A percentile compares a stretch with the other conserved stretches of the same genome.
Evolutionary conservation across 1,140 invertebrate species (phyloP).

Genomic region (Dermatophagoides farinae): DNA sequence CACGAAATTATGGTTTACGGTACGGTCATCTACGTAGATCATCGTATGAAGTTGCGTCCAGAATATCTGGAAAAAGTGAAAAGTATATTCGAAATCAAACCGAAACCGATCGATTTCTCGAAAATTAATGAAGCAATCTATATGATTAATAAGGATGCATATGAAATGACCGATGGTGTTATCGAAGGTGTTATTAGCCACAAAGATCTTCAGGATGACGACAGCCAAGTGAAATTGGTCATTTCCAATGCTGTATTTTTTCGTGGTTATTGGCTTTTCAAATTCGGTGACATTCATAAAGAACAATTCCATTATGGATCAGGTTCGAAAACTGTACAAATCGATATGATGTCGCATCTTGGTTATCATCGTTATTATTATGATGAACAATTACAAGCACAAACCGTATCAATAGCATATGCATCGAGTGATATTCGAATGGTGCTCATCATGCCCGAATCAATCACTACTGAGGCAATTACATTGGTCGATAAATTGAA

Average conservation of each 20-base stretch:
- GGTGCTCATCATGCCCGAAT: conserved; percentile 9
- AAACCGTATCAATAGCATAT: conserved; percentile 7
- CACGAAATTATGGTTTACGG: conserved; percentile 13
- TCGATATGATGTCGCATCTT: conserved; percentile 13
- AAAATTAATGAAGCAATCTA: conserved; percentile 7
- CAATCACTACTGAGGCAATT: neutral
- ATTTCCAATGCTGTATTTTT: conserved; percentile 13
- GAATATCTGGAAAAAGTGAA: neutral
- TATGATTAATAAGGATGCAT: conserved; percentile 11
- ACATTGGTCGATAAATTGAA: conserved; percentile 7
- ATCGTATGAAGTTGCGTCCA: neutral
- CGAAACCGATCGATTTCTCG: conserved; percentile 9
- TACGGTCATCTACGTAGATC: conserved; percentile 10
- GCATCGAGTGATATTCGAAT: conserved; percentile 12
- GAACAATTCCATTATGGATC: neutral
- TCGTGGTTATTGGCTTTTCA: conserved; percentile 11
- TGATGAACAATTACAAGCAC: neutral
- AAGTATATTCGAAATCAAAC: conserved; percentile 12
- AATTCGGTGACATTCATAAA: conserved; percentile 4
- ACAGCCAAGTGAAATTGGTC: neutral
- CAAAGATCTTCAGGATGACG: neutral
- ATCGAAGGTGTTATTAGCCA: neutral
- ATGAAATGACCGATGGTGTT: conserved; percentile 10
- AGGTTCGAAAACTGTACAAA: neutral
- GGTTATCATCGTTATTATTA: conserved; percentile 2